phyloP scores from a whole-genome alignment of 2,888 invertebrate genomes.

The Diaphora mendica region DNA sequence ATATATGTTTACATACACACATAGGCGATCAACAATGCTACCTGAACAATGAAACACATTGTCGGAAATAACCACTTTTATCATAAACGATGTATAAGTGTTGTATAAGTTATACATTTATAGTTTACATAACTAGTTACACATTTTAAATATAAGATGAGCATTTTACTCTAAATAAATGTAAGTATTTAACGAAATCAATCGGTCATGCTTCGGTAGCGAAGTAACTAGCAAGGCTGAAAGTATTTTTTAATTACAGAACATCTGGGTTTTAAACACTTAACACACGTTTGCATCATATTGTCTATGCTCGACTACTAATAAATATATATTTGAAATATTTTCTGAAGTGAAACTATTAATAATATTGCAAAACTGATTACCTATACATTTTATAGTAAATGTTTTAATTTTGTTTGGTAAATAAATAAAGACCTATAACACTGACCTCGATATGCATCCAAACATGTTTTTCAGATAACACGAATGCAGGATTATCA shows the following conservation, averaged over 20 bases:
- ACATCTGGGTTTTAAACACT: constrained; percentile 33
- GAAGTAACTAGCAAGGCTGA: constrained; percentile 38
- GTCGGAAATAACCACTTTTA: neutral
- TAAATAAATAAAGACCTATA: neutral
- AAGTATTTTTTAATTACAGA: constrained; percentile 27
- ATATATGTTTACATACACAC: neutral
- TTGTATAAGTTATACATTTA: neutral
- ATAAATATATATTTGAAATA: neutral
- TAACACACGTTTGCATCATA: constrained; percentile 26
- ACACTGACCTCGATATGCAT: constrained; percentile 52
- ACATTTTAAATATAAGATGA: neutral
- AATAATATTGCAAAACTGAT: neutral
- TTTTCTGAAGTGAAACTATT: neutral
- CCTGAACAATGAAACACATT: neutral
- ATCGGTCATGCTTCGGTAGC: constrained; percentile 54
- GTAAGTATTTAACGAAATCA: constrained; percentile 4
- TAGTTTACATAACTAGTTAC: neutral
- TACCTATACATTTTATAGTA: neutral
- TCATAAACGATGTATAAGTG: neutral
- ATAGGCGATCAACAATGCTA: neutral
- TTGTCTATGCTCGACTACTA: neutral
- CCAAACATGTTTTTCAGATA: constrained; percentile 73
- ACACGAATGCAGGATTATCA: constrained; percentile 75
- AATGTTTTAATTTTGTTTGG: neutral
- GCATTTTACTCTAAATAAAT: neutral